Conservation (phyloP, 2,797 vertebrate species). For the Meriones psammophilus region DNA sequence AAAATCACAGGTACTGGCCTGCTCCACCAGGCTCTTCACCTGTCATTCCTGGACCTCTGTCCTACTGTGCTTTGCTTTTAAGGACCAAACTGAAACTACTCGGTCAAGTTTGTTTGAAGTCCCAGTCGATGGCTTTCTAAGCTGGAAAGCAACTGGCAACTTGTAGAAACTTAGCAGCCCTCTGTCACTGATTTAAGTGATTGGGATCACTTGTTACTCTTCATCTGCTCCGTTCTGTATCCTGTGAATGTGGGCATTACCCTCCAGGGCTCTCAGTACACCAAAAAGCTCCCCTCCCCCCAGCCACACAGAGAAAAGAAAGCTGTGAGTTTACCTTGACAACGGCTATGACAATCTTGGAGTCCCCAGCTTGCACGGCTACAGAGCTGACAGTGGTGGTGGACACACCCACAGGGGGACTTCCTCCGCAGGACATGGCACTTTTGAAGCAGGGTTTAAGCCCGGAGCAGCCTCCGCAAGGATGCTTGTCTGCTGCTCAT, state of each 20-base stretch:
- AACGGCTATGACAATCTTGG: slow-evolving; percentile 92
- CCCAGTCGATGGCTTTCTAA: background rate
- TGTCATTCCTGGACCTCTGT: background rate
- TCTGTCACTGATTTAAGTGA: background rate
- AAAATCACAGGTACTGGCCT: slow-evolving; percentile 40
- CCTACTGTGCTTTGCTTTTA: background rate
- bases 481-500: slow-evolving; percentile 66
- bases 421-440: slow-evolving; percentile 88
- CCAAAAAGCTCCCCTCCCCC: background rate
- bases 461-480: slow-evolving; percentile 13
- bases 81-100: slow-evolving; percentile 47
- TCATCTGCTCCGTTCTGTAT: background rate
- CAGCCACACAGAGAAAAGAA: background rate
- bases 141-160: slow-evolving; percentile 30
- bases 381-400: slow-evolving; percentile 95
- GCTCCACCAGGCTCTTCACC: background rate
- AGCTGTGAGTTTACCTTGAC: slow-evolving; percentile 91
- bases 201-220: background rate
- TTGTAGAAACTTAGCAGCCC: slow-evolving; percentile 40
- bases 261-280: background rate
- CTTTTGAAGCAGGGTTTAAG: slow-evolving; percentile 72
- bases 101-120: background rate
- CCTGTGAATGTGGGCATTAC: background rate
- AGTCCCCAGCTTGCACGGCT: slow-evolving; percentile 93
- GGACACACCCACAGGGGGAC: slow-evolving; percentile 84